These are phyloP conservation scores for Drosophila meridiana DNA, from an alignment of 2,888 invertebrate species.

Conservation along the genomic window DNA sequence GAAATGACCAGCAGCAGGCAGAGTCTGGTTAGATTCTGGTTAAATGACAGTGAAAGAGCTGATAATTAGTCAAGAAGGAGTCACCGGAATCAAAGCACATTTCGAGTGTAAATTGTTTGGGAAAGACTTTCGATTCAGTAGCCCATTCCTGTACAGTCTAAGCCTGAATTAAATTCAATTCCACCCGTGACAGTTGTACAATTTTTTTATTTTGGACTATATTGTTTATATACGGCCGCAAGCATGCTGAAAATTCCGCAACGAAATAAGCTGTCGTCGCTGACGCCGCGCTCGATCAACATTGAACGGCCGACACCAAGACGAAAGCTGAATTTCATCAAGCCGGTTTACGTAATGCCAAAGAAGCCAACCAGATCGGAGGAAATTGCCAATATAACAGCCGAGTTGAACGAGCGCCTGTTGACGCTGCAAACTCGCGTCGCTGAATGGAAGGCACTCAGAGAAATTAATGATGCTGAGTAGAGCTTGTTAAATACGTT, in stretches of 20 bases:
- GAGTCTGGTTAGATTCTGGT: background rate
- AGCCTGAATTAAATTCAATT: background rate
- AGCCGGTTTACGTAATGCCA: constrained; percentile 18
- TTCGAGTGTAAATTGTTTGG: background rate
- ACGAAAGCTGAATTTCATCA: constrained; percentile 11
- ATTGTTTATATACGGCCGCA: background rate
- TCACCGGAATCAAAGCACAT: background rate
- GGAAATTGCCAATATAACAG: constrained; percentile 38
- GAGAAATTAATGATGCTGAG: background rate
- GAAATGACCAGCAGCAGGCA: constrained; percentile 38
- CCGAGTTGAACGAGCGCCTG: constrained; percentile 38
- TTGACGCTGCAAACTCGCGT: constrained; percentile 26
- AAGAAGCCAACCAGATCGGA: constrained; percentile 44
- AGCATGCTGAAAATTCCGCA: constrained; percentile 51
- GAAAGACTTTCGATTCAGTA: constrained; percentile 3
- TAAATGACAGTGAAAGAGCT: constrained; percentile 1
- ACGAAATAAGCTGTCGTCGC: constrained; percentile 23
- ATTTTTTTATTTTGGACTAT: constrained; percentile 2
- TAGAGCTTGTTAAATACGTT: background rate
- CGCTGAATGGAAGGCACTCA: constrained; percentile 46
- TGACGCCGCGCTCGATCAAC: constrained; percentile 24
- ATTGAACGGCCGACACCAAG: constrained; percentile 36
- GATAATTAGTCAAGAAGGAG: background rate
- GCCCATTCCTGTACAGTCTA: background rate
- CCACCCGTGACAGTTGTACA: background rate